Evolutionary conservation across 2,797 vertebrate species (phyloP).

Genomic region (Dendrocincla fuliginosa): DNA sequence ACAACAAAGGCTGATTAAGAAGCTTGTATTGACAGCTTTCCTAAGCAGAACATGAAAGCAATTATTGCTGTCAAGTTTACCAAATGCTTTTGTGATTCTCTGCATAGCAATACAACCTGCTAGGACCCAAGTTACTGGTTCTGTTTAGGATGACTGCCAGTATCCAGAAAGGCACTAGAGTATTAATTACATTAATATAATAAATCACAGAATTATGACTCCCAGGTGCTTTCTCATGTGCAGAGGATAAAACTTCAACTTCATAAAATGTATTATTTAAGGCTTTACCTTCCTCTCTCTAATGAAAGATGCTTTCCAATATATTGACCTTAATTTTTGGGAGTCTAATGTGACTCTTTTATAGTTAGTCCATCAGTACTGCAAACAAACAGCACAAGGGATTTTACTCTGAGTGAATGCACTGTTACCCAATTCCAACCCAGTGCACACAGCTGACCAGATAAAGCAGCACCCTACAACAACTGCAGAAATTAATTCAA

Average conservation of each 20-base stretch:
- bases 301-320: not conserved
- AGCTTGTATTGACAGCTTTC: not conserved
- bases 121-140: not conserved
- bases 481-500: not conserved
- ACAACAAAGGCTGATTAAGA: not conserved
- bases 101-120: not conserved
- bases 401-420: not conserved
- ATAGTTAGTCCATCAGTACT: not conserved
- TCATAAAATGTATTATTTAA: not conserved
- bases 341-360: not conserved
- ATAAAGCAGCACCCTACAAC: not conserved
- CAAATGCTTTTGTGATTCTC: not conserved
- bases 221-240: not conserved
- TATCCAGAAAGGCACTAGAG: not conserved
- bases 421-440: not conserved
- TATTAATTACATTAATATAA: not conserved
- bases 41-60: not conserved
- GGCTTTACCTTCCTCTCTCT: not conserved
- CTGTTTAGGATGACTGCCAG: not conserved
- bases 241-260: not conserved
- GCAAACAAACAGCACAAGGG: not conserved
- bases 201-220: not conserved
- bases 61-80: not conserved
- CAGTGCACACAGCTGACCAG: not conserved
- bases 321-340: not conserved